Evolutionary conservation across 2,888 invertebrate genomes (phyloP).

Genomic region (Ophion obscuratus): DNA sequence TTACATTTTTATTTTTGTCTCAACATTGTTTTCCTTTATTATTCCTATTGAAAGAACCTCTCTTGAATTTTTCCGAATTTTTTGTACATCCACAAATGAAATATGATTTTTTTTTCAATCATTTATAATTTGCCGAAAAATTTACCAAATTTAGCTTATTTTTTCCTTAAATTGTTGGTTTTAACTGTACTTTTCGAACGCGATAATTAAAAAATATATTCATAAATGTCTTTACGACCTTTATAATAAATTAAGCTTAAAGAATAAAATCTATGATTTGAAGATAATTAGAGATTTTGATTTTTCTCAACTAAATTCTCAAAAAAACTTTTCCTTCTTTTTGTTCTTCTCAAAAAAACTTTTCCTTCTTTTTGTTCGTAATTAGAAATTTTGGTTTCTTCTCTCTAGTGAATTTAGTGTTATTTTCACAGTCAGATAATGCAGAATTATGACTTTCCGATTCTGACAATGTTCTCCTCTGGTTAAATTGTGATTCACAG

Average conservation of each 20-base stretch:
- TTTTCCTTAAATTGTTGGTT: neutral
- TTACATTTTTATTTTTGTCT: neutral
- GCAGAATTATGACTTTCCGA: neutral
- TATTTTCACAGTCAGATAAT: neutral
- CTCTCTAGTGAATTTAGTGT: no score
- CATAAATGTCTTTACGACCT: neutral
- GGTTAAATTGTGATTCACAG: neutral
- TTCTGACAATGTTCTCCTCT: neutral
- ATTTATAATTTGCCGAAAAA: neutral
- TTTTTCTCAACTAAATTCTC: neutral
- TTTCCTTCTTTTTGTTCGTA: no score
- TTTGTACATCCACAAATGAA: neutral
- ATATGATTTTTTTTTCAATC: constrained; percentile 1
- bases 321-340: neutral
- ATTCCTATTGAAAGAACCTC: neutral
- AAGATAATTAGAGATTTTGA: neutral
- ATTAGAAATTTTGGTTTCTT: no score
- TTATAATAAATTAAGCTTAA: neutral
- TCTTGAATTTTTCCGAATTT: constrained; percentile 1
- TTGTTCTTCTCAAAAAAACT: no score
- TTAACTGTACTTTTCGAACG: neutral
- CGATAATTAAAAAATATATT: neutral
- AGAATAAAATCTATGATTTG: neutral
- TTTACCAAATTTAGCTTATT: neutral
- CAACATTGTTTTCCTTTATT: neutral